Evolutionary conservation across 2,888 invertebrate species (phyloP), one percentile per base, ranked within the genome.

Genomic region (Stegana nigrithorax): DNA sequence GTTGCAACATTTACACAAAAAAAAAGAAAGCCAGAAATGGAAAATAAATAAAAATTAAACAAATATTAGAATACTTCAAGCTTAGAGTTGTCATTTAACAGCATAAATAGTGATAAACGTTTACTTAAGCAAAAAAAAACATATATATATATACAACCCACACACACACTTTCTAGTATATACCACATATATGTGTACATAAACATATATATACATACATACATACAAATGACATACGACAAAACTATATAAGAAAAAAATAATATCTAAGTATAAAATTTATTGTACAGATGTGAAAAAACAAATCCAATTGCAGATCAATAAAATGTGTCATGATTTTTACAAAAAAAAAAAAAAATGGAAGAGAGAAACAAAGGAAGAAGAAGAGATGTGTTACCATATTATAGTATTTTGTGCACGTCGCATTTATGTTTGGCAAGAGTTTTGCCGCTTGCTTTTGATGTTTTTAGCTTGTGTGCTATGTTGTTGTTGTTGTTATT

Each of bases 291-390:
- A 53, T 57, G 57, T 57, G 26, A 42, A 57, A 21, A 21, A 36
- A 4, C 10, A 32, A 25, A 27, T 27, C 60, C 56, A 65, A 67
- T 75, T 51, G 59, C 50, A 76, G 71, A 79, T 81, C 73, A 81
- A 80, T 80, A 77, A 81, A 78, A 69, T 70, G 73, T 73, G 71
- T 81, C 78, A 77, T 73, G 67, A 75, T 71, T 80, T 81, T 79
- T 80, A 74, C 74, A 73, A 67, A 74, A 73, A 73, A 77, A 70
- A 60, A 67, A 60, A 64, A 44, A 36, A 60, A 57, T 55, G 50
- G 10, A 44, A 61, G 51, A 42, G 14, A 25, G 44, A 29, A 39
- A 60, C 10, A 26, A 10, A 27, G 29, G 27, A n/a, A n/a, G n/a
- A n/a, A n/a, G n/a, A n/a, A n/a, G n/a, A n/a, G n/a, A n/a, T n/a